Evolutionary conservation across 1,140 invertebrate species (phyloP).

Genomic region (Euwallacea similis): DNA sequence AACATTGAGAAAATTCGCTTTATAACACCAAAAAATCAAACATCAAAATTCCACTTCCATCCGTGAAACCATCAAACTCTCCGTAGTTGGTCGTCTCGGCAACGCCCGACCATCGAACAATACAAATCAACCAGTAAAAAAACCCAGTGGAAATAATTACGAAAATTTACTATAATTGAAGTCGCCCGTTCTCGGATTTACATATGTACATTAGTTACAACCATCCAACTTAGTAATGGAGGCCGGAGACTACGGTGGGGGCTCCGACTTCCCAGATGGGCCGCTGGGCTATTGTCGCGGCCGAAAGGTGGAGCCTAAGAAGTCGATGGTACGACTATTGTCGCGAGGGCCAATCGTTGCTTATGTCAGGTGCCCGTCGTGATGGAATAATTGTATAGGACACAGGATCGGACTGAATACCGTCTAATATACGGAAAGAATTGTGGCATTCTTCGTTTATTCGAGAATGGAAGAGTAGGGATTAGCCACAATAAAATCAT

Average conservation of each 20-base stretch:
- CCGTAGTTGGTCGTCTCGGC: not conserved
- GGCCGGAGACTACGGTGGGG: not conserved
- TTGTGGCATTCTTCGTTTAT: no score
- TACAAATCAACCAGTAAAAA: slow-evolving; percentile 14
- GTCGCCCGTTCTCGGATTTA: slow-evolving; percentile 41
- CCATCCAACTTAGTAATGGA: slow-evolving; percentile 9
- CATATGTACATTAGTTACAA: slow-evolving; percentile 43
- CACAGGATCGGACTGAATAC: no score
- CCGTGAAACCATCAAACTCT: no score
- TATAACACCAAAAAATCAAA: no score
- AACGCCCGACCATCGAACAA: slow-evolving; percentile 13
- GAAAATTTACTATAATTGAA: slow-evolving; percentile 43
- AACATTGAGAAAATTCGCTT: no score
- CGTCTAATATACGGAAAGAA: no score
- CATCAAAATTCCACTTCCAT: no score
- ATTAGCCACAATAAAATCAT: no score
- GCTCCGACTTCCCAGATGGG: slow-evolving; percentile 29
- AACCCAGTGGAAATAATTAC: slow-evolving; percentile 37
- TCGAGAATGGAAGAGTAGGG: no score
- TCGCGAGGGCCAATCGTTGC: slow-evolving; percentile 45
- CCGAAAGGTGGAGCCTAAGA: slow-evolving; percentile 44
- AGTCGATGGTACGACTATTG: slow-evolving; percentile 45
- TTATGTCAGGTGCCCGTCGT: slow-evolving; percentile 38
- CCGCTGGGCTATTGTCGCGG: slow-evolving; percentile 37
- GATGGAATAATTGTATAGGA: no score